phyloP scores from a whole-genome alignment of 2,888 invertebrate species.

The Psococerastis gibbosa region DNA sequence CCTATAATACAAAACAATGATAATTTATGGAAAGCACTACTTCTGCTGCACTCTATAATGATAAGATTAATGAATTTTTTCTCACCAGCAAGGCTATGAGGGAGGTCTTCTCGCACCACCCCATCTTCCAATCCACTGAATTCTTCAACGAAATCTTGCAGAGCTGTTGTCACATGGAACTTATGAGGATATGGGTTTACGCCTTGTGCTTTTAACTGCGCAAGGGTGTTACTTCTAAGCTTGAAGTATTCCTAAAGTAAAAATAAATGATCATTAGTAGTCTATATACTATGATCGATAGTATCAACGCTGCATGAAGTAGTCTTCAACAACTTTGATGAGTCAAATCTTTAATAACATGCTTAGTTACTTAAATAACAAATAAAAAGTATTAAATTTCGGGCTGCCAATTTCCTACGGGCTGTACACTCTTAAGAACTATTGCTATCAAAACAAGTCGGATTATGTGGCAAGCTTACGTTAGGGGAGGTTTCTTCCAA shows the following conservation, averaged over 20 bases:
- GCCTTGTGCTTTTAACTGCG: conserved; percentile 53
- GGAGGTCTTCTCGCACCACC: conserved; percentile 47
- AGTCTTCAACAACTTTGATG: no score
- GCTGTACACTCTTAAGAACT: no score
- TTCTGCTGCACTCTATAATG: neutral
- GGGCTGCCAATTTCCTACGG: no score
- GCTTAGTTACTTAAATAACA: no score
- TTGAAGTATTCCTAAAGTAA: conserved; percentile 60
- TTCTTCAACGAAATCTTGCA: conserved; percentile 73
- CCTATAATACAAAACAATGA: neutral
- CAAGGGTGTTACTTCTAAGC: conserved; percentile 58
- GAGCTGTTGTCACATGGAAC: conserved; percentile 75
- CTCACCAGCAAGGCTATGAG: conserved; percentile 55
- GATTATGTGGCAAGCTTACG: conserved; percentile 29
- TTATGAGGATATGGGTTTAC: conserved; percentile 94
- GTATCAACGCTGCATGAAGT: no score
- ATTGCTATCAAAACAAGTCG: no score
- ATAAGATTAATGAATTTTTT: neutral
- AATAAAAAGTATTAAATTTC: no score
- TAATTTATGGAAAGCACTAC: neutral
- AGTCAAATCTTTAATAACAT: no score
- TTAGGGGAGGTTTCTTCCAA: conserved; percentile 83
- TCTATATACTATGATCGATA: no score
- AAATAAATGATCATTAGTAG: no score
- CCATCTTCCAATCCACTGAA: conserved; percentile 55